Evolutionary conservation across 64 coral and sea anemone species (phyloP).

Genomic region (Porites lutea): DNA sequence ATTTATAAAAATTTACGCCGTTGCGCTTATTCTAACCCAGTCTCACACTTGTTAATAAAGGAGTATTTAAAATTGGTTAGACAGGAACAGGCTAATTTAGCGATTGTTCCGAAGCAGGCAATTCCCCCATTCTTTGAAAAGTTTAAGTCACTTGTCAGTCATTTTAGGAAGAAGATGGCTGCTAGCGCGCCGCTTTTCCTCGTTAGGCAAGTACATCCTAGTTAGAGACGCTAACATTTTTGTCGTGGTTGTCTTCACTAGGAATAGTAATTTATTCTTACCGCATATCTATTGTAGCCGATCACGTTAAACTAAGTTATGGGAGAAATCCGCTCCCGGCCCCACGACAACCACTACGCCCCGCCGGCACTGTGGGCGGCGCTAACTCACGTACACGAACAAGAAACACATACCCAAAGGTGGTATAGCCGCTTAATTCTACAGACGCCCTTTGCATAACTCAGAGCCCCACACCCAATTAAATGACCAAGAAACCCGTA

Average conservation of each 20-base stretch:
- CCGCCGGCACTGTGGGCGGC: too few relatives aligned
- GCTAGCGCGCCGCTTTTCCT: neutral
- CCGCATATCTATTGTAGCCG: too few relatives aligned
- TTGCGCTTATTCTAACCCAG: constrained; percentile 23
- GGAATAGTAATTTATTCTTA: neutral
- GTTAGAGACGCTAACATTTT: neutral
- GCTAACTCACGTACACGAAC: too few relatives aligned
- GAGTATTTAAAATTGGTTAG: constrained; percentile 46
- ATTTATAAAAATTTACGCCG: constrained; percentile 49
- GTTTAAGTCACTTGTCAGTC: neutral
- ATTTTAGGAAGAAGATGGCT: neutral
- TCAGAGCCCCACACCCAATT: too few relatives aligned
- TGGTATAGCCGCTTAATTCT: too few relatives aligned
- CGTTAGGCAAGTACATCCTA: neutral
- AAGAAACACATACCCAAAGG: too few relatives aligned
- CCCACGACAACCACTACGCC: too few relatives aligned
- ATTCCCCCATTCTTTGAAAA: constrained; percentile 36
- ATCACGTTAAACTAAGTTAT: too few relatives aligned
- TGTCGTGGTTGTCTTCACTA: neutral
- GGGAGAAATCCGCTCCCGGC: too few relatives aligned
- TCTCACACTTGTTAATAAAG: constrained; percentile 28
- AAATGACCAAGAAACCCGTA: too few relatives aligned
- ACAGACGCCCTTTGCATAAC: too few relatives aligned
- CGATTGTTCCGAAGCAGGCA: constrained; percentile 44
- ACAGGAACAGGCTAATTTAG: constrained; percentile 20